Percentiles rank a stretch among this genome's conserved stretches.
Conservation (phyloP, 2,113 vertebrate species). For the Epinephelus cyanopodus region DNA sequence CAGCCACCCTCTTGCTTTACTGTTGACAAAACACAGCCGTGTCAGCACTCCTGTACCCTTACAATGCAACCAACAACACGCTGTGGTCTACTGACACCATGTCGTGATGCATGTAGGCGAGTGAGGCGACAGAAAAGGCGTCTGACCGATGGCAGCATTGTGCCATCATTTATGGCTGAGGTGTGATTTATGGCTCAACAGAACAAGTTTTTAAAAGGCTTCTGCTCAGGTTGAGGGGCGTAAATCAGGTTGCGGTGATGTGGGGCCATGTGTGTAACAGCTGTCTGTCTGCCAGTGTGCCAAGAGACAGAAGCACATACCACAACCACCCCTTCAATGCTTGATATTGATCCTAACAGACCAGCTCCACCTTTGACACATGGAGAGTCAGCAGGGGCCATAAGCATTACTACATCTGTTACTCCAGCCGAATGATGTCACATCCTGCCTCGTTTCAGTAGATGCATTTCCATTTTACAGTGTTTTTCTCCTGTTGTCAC, state of each 20-base stretch:
- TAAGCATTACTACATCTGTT: conserved; percentile 56
- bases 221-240: conserved; percentile 4
- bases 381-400: conserved; percentile 19
- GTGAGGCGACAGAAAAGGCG: conserved; percentile 10
- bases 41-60: conserved; percentile 60
- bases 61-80: conserved; percentile 69
- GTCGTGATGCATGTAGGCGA: conserved; percentile 41
- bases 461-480: conserved; percentile 11
- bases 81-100: conserved; percentile 34
- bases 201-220: neutral
- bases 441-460: conserved; percentile 34
- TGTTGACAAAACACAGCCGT: conserved; percentile 77
- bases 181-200: conserved; percentile 35
- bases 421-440: conserved; percentile 22
- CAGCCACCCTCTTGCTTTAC: conserved; percentile 58
- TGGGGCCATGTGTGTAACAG: conserved; percentile 36
- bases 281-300: conserved; percentile 55
- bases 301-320: conserved; percentile 26
- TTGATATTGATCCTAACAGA: conserved; percentile 59
- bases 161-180: conserved; percentile 10
- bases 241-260: conserved; percentile 40
- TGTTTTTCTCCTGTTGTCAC: neutral
- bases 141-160: neutral
- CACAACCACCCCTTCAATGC: conserved; percentile 25
- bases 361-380: conserved; percentile 54